Evolutionary conservation across 2,888 invertebrate species (phyloP).

Genomic region (Bombylius major): DNA sequence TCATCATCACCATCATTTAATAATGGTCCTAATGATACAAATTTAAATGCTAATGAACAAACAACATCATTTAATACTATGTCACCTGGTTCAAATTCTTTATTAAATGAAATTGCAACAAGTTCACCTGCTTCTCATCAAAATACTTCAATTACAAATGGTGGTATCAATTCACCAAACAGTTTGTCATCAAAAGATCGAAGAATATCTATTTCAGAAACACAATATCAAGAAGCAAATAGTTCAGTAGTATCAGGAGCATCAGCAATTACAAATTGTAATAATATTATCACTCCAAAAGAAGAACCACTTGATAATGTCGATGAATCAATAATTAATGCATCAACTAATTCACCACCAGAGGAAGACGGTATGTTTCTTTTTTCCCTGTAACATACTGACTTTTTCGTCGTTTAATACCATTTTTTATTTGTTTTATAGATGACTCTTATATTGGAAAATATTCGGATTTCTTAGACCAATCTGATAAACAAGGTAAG

Average conservation of each 20-base stretch:
- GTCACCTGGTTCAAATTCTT: too few relatives aligned
- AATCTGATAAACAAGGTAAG: constrained; percentile 4
- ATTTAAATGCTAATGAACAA: not conserved
- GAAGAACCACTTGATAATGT: constrained; percentile 2
- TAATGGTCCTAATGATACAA: not conserved
- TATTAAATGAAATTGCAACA: too few relatives aligned
- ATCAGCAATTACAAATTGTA: not conserved
- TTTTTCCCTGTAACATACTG: not conserved
- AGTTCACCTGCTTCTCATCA: too few relatives aligned
- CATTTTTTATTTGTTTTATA: not conserved
- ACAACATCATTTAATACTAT: too few relatives aligned
- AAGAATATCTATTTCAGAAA: too few relatives aligned
- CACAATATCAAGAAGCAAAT: too few relatives aligned
- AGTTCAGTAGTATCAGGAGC: not conserved
- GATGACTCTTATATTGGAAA: not conserved
- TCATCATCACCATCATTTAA: not conserved
- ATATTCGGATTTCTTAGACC: constrained; percentile 4
- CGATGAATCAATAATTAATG: constrained; percentile 1
- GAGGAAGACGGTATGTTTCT: constrained; percentile 2
- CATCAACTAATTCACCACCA: not conserved
- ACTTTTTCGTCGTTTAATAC: not conserved
- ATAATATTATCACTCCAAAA: not conserved
- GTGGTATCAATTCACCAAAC: too few relatives aligned
- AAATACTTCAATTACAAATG: too few relatives aligned
- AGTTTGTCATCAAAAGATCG: too few relatives aligned